Evolutionary conservation across 2,888 invertebrate species (phyloP).

Genomic region (Heteromyza rotundicornis): DNA sequence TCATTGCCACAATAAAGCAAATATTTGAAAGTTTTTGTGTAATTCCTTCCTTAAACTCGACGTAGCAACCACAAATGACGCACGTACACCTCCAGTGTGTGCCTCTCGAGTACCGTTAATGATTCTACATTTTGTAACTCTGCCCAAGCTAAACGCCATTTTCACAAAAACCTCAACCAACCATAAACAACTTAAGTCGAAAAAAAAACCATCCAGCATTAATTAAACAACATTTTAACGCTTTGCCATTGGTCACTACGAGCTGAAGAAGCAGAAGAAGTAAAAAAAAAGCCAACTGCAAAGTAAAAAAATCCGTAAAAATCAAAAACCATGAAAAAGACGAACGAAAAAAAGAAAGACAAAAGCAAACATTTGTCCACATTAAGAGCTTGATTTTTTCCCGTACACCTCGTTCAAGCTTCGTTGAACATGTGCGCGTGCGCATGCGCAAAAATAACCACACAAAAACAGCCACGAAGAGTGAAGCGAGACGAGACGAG

Average conservation of each 20-base stretch:
- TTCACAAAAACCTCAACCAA: background rate
- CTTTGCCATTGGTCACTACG: slow-evolving; percentile 6
- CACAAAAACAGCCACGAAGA: background rate
- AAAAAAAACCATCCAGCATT: background rate
- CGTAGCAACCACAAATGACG: too few relatives aligned
- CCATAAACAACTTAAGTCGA: background rate
- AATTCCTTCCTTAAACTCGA: too few relatives aligned
- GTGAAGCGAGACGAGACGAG: background rate
- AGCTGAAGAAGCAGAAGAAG: background rate
- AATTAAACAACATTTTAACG: slow-evolving; percentile 5
- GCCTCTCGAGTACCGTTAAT: too few relatives aligned
- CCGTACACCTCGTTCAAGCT: background rate
- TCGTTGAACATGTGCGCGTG: slow-evolving; percentile 6
- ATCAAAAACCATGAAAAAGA: background rate
- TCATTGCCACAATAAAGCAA: too few relatives aligned
- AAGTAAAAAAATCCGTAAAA: background rate
- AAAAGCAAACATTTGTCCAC: slow-evolving; percentile 1
- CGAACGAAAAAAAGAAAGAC: background rate
- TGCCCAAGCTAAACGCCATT: background rate
- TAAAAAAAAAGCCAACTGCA: background rate
- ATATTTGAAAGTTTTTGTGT: too few relatives aligned
- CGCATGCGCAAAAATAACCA: slow-evolving; percentile 1
- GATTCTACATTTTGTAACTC: too few relatives aligned
- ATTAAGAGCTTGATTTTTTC: background rate
- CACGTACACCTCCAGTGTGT: too few relatives aligned